phyloP scores from a whole-genome alignment of 2,888 invertebrate genomes.

The Abrostola triplasia region DNA sequence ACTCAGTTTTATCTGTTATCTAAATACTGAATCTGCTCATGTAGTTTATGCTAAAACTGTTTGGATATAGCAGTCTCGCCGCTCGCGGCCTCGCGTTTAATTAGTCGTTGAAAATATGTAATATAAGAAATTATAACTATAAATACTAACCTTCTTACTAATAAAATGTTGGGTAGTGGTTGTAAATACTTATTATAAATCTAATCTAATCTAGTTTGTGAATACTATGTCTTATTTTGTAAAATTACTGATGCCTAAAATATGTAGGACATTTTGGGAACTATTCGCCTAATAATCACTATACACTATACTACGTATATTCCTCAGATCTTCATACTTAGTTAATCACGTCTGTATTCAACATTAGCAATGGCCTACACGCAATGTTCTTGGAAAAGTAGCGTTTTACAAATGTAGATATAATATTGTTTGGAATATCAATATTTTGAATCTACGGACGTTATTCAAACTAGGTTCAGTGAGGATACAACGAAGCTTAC shows the following conservation, averaged over 20 bases:
- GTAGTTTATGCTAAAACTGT: constrained; percentile 43
- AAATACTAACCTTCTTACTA: neutral
- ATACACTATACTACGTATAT: no score
- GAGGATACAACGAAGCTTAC: constrained; percentile 76
- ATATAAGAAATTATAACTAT: constrained; percentile 8
- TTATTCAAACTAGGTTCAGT: constrained; percentile 78
- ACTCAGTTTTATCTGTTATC: constrained; percentile 71
- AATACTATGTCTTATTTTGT: no score
- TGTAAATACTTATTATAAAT: no score
- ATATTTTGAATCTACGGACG: constrained; percentile 57
- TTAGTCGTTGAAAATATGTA: constrained; percentile 10
- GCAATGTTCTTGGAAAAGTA: neutral
- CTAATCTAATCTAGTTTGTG: no score
- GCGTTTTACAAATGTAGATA: constrained; percentile 19
- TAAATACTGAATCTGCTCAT: constrained; percentile 60
- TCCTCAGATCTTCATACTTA: no score
- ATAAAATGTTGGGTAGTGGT: no score
- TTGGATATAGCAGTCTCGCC: constrained; percentile 25
- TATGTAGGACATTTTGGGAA: no score
- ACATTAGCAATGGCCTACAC: neutral
- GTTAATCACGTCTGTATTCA: no score
- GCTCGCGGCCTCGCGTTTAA: constrained; percentile 6
- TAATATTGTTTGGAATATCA: constrained; percentile 50
- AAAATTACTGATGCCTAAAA: no score
- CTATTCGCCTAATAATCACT: no score